These are phyloP conservation scores for Sphaeridia pumilis DNA, from an alignment of 2,888 invertebrate genomes.

Conservation along the genomic window DNA sequence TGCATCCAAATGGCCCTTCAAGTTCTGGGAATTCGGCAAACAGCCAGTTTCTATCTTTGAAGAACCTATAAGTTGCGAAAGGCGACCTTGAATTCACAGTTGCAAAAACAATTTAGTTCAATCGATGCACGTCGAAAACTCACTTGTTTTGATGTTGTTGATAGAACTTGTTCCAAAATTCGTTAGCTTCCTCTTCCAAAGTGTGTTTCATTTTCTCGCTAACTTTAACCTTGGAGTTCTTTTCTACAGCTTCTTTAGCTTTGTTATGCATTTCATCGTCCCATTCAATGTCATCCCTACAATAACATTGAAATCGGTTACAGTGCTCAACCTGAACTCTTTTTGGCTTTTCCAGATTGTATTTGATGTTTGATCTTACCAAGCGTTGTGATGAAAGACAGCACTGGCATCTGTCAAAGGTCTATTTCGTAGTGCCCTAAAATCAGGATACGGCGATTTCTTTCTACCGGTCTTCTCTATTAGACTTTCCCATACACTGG, in stretches of 20 bases:
- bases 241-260: constrained; percentile 60
- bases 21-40: constrained; percentile 66
- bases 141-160: constrained; percentile 70
- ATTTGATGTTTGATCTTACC: constrained; percentile 48
- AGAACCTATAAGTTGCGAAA: constrained; percentile 75
- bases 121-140: background rate
- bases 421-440: constrained; percentile 19
- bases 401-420: constrained; percentile 57
- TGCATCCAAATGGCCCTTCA: constrained; percentile 47
- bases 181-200: constrained; percentile 63
- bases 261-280: constrained; percentile 63
- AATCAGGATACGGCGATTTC: constrained; percentile 5
- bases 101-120: no score
- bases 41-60: constrained; percentile 94
- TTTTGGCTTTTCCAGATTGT: no score
- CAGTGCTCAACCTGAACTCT: no score
- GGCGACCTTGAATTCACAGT: no score
- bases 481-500: constrained; percentile 20
- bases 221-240: constrained; percentile 58
- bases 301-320: constrained; percentile 21
- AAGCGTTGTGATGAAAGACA: constrained; percentile 89
- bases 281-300: constrained; percentile 93
- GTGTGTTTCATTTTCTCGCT: constrained; percentile 49
- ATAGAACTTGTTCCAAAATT: constrained; percentile 87
- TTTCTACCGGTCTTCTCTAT: background rate